Conservation (phyloP, 1,140 invertebrate species). For the Neocloeon triangulifer region DNA sequence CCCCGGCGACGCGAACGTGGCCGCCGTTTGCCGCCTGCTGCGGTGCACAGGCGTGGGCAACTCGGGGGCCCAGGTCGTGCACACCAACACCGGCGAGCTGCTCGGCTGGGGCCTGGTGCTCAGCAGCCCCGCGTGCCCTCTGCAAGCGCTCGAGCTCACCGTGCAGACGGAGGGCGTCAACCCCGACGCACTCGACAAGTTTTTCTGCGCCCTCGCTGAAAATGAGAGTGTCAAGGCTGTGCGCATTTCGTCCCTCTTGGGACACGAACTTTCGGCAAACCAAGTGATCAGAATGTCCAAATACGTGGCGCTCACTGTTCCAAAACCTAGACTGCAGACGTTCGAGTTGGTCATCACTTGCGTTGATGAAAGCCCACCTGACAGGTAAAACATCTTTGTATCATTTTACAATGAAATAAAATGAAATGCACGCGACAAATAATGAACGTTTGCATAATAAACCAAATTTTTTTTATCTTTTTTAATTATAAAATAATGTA, state of each 20-base stretch:
- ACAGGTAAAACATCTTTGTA: too few relatives aligned
- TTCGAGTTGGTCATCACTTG: slow-evolving; percentile 26
- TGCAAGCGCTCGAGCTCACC: slow-evolving; percentile 22
- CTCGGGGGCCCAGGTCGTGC: slow-evolving; percentile 15
- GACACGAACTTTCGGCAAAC: slow-evolving; percentile 20
- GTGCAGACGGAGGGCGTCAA: slow-evolving; percentile 22
- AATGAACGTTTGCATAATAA: slow-evolving; percentile 1
- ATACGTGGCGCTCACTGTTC: slow-evolving; percentile 20
- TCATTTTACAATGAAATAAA: too few relatives aligned
- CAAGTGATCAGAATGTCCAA: slow-evolving; percentile 20
- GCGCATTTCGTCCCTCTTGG: slow-evolving; percentile 21
- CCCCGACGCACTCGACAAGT: slow-evolving; percentile 16
- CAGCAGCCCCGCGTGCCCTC: slow-evolving; percentile 17
- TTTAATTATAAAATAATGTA: too few relatives aligned
- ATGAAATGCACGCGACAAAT: too few relatives aligned
- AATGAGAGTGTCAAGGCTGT: slow-evolving; percentile 23
- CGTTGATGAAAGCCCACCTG: slow-evolving; percentile 22
- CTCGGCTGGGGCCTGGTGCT: slow-evolving; percentile 23
- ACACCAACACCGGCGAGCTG: slow-evolving; percentile 20
- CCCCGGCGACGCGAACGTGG: slow-evolving; percentile 22
- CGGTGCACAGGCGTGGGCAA: slow-evolving; percentile 17
- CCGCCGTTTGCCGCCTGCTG: slow-evolving; percentile 20
- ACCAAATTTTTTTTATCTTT: slow-evolving; percentile 1
- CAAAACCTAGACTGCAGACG: slow-evolving; percentile 20
- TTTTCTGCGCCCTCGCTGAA: slow-evolving; percentile 19